Conservation (phyloP, 2,888 invertebrate genomes). For the Parnassius orleans region DNA sequence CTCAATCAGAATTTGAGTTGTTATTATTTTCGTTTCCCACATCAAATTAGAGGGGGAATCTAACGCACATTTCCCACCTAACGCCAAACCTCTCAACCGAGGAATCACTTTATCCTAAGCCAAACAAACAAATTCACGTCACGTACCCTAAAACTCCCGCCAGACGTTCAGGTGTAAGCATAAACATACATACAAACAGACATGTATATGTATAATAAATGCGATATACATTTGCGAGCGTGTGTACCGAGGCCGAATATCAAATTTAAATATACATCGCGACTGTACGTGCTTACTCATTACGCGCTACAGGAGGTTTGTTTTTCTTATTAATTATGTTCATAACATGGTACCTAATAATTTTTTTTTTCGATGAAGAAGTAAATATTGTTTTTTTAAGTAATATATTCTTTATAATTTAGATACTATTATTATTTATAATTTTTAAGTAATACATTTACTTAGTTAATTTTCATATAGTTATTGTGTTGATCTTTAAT, state of each 20-base stretch:
- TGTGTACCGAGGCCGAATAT: constrained; percentile 43
- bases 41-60: constrained; percentile 2
- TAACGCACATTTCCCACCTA: constrained; percentile 7
- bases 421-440: too few relatives aligned
- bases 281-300: constrained; percentile 66
- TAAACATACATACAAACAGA: constrained; percentile 28
- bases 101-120: constrained; percentile 19
- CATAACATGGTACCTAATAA: too few relatives aligned
- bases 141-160: constrained; percentile 23
- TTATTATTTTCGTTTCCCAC: not conserved
- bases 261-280: constrained; percentile 75
- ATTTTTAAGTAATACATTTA: not conserved
- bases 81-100: constrained; percentile 6
- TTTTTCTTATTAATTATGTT: not conserved
- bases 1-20: too few relatives aligned
- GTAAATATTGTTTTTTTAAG: too few relatives aligned
- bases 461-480: not conserved
- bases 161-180: constrained; percentile 30
- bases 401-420: too few relatives aligned
- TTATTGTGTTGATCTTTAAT: constrained; percentile 3
- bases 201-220: constrained; percentile 29
- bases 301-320: constrained; percentile 53
- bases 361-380: too few relatives aligned
- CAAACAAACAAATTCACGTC: constrained; percentile 27
- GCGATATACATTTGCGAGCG: constrained; percentile 32